Conservation (phyloP, 2,797 vertebrate genomes). For the Myripristis murdjan region DNA sequence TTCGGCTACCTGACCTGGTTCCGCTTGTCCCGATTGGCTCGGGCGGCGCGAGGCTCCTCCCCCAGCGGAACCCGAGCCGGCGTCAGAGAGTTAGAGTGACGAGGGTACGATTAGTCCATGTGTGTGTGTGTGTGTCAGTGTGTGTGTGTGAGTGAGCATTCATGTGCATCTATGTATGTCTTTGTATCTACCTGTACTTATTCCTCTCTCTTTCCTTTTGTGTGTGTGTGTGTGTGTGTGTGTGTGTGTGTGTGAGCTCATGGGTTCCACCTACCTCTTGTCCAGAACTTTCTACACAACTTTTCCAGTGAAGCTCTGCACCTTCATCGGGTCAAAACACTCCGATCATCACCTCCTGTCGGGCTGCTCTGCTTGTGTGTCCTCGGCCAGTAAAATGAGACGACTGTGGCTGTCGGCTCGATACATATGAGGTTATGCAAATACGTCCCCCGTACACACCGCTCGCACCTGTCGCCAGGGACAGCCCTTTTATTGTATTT, state of each 20-base stretch:
- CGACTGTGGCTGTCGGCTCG: constrained; percentile 23
- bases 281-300: not conserved
- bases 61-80: constrained; percentile 60
- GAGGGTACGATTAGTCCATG: constrained; percentile 29
- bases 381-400: constrained; percentile 58
- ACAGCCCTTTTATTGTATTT: constrained; percentile 16
- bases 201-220: not conserved
- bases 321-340: not conserved
- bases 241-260: not conserved
- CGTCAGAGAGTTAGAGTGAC: constrained; percentile 50
- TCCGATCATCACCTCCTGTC: not conserved
- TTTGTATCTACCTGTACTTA: not conserved
- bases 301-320: not conserved
- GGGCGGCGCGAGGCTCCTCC: constrained; percentile 64
- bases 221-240: not conserved
- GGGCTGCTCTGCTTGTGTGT: constrained; percentile 10
- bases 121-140: constrained; percentile 3
- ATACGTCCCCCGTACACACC: constrained; percentile 30
- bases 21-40: constrained; percentile 73
- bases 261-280: constrained; percentile 25
- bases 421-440: constrained; percentile 67
- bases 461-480: constrained; percentile 31
- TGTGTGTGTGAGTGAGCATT: not conserved
- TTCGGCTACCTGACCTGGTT: constrained; percentile 83
- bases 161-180: not conserved